Base-by-base conservation (phyloP, 2,888 invertebrate species). In the Thyatira batis region DNA sequence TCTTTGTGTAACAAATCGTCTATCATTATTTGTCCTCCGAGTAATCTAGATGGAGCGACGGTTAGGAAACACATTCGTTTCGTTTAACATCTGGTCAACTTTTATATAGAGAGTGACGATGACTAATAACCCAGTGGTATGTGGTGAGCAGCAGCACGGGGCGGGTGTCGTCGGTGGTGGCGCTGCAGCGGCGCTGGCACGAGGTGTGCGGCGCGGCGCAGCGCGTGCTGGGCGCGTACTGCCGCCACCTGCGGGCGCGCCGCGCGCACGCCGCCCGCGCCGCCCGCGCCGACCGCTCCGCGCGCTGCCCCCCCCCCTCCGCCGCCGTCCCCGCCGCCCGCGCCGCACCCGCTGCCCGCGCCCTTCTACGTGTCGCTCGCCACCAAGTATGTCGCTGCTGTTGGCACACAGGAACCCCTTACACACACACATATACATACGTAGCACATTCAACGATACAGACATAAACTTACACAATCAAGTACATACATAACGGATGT, bases 131-230 rank as follows among this genome's bases (percentile, higher is more conserved):
- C n/a, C n/a, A n/a, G n/a, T 33, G 30, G 11, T n/a, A n/a, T 30
- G 2, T 13, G 1, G 33, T 17, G 33, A 13, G 33, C 6, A 39
- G 33, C 13, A 13, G 33, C 6, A 39, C 13, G 39, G 21, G 21
- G 25, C 11, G 39, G 20, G n/a, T 45, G 50, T 9, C 20, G 28
- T 23, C 39, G n/a, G 45, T 51, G n/a, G 20, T 79, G 54, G 60
- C 68, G 58, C 67, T 80, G 61, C 80, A 78, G 67, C 71, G 76
- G 20, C 80, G 80, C 54, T 80, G 80, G 80, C 60, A 64, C 67
- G 78, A 77, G 63, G 33, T 2, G 1, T 23, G 27, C 21, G 51
- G 23, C 53, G 33, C 48, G 45, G 9, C 30, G 33, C n/a, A 51
- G 28, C 44, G 9, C 4, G 39, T 27, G 23, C 51, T 53, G 53